Conservation (phyloP, 2,888 invertebrate genomes). For the Branchipolynoe longqiensis region DNA sequence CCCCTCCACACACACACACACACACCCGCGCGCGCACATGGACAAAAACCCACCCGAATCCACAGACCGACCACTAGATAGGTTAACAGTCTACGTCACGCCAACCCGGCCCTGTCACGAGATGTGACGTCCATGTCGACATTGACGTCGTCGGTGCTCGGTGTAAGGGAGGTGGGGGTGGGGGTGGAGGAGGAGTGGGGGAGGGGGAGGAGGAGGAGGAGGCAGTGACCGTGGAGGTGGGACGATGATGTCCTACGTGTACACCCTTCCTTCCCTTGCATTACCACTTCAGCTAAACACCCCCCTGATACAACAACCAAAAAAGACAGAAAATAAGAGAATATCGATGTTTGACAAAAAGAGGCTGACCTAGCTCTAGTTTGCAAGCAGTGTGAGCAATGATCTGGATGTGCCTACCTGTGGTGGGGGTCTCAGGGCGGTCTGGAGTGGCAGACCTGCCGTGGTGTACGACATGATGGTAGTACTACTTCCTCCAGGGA, state of each 20-base stretch:
- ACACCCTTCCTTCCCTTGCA: too few relatives aligned
- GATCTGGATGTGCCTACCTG: constrained; percentile 40
- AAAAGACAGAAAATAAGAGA: neutral
- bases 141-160: too few relatives aligned
- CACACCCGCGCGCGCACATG: too few relatives aligned
- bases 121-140: too few relatives aligned
- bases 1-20: too few relatives aligned
- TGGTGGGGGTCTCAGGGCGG: neutral
- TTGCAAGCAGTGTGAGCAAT: neutral
- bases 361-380: neutral
- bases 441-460: constrained; percentile 32
- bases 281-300: too few relatives aligned
- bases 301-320: too few relatives aligned
- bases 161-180: too few relatives aligned
- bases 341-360: neutral
- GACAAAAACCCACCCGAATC: too few relatives aligned
- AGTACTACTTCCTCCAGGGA: neutral
- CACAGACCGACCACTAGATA: neutral
- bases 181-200: neutral
- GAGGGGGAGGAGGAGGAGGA: neutral
- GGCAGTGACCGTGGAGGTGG: neutral
- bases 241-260: too few relatives aligned
- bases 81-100: constrained; percentile 5
- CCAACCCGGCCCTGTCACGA: constrained; percentile 12
- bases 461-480: constrained; percentile 17